Percentiles rank a stretch among this genome's conserved stretches.
Evolutionary conservation across 2,113 vertebrate genomes (phyloP).

Genomic region (Mohoua ochrocephala): DNA sequence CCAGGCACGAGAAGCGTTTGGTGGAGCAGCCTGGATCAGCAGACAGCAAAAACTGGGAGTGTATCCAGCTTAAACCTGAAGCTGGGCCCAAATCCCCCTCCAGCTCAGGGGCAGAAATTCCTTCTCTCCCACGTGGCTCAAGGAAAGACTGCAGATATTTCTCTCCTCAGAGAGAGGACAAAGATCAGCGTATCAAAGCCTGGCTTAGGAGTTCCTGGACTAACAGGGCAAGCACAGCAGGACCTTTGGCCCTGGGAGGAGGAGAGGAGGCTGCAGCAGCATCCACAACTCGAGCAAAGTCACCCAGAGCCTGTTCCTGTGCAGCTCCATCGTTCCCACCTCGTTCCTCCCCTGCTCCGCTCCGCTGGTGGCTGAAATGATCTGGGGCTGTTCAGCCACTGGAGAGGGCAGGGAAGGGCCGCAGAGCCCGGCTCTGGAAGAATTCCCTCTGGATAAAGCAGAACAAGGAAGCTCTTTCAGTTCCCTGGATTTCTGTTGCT

Average conservation of each 20-base stretch:
- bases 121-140: neutral
- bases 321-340: neutral
- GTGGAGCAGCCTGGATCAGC: neutral
- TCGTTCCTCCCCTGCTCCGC: neutral
- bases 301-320: neutral
- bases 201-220: neutral
- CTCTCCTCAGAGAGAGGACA: neutral
- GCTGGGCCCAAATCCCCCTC: neutral
- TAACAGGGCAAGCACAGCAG: neutral
- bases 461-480: neutral
- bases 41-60: neutral
- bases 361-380: neutral
- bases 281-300: accelerated
- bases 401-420: neutral
- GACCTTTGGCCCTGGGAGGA: neutral
- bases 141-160: neutral
- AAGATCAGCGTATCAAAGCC: neutral
- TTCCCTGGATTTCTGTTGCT: neutral
- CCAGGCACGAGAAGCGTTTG: neutral
- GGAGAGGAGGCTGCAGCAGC: neutral
- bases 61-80: neutral
- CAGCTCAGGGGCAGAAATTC: neutral
- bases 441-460: neutral
- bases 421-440: neutral
- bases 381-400: neutral